Base-by-base conservation (phyloP, 2,113 vertebrate genomes). In the Tretioscincus oriximinensis region DNA sequence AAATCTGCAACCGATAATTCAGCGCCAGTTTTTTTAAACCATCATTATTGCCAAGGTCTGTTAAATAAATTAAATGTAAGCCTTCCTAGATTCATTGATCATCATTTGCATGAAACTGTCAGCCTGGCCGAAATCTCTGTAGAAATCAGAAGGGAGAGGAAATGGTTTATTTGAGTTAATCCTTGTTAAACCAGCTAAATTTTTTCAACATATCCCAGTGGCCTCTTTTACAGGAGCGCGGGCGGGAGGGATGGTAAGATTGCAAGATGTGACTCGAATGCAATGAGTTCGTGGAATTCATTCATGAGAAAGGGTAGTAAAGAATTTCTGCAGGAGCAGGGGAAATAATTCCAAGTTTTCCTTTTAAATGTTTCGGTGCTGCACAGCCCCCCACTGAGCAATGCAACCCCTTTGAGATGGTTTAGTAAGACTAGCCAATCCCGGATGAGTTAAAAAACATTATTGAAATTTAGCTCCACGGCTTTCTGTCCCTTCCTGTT, bases 101-200 rank as follows among this genome's bases (percentile, higher is more conserved):
- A 73, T 47, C 51, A 83, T 77, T 90, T 84, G 87, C 47, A 83
- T 28, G 64, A 82, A 63, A 69, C 88, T 76, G 26, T 47, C 3
- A 8, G 80, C 7, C 74, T 18, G 74, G 35, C n/a, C 70, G 41
- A 76, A 63, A 66, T 86, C 82, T 90, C 86, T 58, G 49, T 67
- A 69, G 86, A 91, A 92, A 91, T 84, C 84, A 92, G 75, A 24
- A 76, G 73, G 22, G 58, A 85, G 58, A 45, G 77, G 89, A 80
- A 90, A 81, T 60, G 61, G 76, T 80, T 94, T 92, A 84, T 87
- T 85, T 83, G 81, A 85, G 79, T 87, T 90, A 93, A 89, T 90
- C 80, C 60, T 85, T 63, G 81, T 84, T 90, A 92, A 89, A 77
- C 71, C 71, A 78, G 49, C 79, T 75, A 81, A 20, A 54, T 83